Conservation (phyloP, 2,113 vertebrate genomes). For the Clarias magur region DNA sequence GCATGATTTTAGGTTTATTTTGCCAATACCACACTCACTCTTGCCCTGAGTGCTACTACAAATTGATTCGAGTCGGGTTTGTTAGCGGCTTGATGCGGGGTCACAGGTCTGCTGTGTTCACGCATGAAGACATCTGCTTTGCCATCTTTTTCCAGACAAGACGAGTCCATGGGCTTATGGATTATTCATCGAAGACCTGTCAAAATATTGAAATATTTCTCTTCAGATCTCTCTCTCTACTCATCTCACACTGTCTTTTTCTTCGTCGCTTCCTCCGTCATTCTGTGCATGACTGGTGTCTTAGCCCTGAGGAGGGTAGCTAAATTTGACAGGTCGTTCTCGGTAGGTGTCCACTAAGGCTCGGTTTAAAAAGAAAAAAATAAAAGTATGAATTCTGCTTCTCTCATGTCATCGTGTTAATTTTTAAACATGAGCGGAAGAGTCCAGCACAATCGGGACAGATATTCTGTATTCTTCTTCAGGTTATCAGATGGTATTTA, state of each 20-base stretch:
- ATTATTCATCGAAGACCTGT: slow-evolving; percentile 43
- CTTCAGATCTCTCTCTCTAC: not conserved
- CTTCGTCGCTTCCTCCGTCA: not conserved
- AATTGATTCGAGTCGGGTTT: not conserved
- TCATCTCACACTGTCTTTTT: not conserved
- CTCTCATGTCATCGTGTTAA: slow-evolving; percentile 28
- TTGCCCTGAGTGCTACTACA: not conserved
- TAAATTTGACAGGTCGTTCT: slow-evolving; percentile 20
- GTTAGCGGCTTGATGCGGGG: not conserved
- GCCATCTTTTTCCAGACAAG: slow-evolving; percentile 33
- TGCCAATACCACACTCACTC: too few species aligned
- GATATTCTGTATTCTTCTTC: slow-evolving; percentile 1
- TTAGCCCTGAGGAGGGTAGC: not conserved
- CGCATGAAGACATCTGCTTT: slow-evolving; percentile 38
- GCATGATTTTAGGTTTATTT: not conserved
- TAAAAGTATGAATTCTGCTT: slow-evolving; percentile 5
- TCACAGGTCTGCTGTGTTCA: slow-evolving; percentile 34
- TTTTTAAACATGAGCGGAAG: not conserved
- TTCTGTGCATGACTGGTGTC: slow-evolving; percentile 10
- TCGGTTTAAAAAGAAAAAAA: not conserved
- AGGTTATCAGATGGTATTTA: slow-evolving; percentile 24
- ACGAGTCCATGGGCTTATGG: slow-evolving; percentile 32
- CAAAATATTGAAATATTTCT: slow-evolving; percentile 26
- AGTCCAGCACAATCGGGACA: not conserved
- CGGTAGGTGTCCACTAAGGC: not conserved